Conservation (phyloP, 2,797 vertebrate genomes). For the Fundulus diaphanus region DNA sequence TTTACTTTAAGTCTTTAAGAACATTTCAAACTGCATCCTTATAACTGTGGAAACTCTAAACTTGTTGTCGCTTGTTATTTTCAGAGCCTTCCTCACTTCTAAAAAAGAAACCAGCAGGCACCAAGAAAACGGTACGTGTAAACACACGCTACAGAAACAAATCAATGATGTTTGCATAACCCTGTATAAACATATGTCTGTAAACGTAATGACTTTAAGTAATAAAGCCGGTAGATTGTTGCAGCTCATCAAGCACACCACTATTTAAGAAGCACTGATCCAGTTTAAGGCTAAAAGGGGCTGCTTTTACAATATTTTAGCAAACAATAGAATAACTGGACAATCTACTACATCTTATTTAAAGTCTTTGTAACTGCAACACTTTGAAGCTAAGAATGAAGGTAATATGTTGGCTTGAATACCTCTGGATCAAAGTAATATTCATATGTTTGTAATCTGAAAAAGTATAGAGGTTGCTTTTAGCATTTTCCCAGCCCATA, state of each 20-base stretch:
- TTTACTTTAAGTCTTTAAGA: neutral
- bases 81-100: constrained; percentile 87
- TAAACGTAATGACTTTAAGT: neutral
- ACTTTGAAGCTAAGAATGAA: too few species aligned
- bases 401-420: too few species aligned
- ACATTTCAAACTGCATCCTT: neutral
- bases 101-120: constrained; percentile 90
- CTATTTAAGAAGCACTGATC: too few species aligned
- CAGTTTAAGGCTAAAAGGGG: neutral
- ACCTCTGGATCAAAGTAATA: too few species aligned
- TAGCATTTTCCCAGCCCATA: too few species aligned
- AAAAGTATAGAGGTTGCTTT: too few species aligned
- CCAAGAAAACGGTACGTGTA: constrained; percentile 89
- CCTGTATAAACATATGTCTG: neutral
- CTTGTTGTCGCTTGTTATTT: constrained; percentile 19
- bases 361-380: too few species aligned
- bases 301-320: neutral
- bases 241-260: too few species aligned
- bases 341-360: too few species aligned
- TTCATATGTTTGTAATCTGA: too few species aligned
- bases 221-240: too few species aligned
- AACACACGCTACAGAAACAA: neutral
- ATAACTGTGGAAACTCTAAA: neutral
- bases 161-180: neutral
- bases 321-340: too few species aligned